Conservation (phyloP, 2,113 vertebrate genomes). For the Montifringilla adamsi region DNA sequence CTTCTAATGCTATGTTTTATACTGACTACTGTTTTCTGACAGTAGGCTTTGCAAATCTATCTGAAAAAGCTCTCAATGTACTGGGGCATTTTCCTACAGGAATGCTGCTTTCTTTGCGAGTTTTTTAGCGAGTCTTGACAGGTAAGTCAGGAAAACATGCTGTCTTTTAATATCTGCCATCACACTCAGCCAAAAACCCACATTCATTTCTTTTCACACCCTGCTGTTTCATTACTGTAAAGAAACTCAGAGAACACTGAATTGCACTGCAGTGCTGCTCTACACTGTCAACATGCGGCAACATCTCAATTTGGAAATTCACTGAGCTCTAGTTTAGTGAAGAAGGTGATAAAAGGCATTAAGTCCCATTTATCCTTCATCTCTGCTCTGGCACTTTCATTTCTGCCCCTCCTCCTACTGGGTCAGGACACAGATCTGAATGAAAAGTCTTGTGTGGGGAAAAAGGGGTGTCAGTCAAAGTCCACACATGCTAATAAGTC, state of each 20-base stretch:
- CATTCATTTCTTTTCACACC: neutral
- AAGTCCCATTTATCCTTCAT: neutral
- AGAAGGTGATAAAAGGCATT: neutral
- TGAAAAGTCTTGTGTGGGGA: neutral
- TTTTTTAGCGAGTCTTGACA: constrained; percentile 12
- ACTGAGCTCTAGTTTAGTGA: neutral
- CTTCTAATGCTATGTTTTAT: neutral
- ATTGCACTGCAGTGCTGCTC: constrained; percentile 28
- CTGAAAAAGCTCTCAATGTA: neutral
- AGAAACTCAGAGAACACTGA: neutral
- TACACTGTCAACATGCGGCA: constrained; percentile 13
- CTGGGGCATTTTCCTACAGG: neutral
- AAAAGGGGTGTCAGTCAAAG: neutral
- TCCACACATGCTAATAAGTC: neutral
- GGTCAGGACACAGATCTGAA: neutral
- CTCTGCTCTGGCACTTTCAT: neutral
- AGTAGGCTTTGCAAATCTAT: neutral
- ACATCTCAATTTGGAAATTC: constrained; percentile 47
- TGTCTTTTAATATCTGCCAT: constrained; percentile 36
- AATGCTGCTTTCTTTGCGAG: neutral
- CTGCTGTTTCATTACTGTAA: constrained; percentile 25
- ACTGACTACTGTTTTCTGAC: neutral
- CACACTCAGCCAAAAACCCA: neutral
- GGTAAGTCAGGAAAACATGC: neutral
- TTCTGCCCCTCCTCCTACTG: neutral